Evolutionary conservation across 2,113 vertebrate species (phyloP).

Genomic region (Poeciliopsis occidentalis): DNA sequence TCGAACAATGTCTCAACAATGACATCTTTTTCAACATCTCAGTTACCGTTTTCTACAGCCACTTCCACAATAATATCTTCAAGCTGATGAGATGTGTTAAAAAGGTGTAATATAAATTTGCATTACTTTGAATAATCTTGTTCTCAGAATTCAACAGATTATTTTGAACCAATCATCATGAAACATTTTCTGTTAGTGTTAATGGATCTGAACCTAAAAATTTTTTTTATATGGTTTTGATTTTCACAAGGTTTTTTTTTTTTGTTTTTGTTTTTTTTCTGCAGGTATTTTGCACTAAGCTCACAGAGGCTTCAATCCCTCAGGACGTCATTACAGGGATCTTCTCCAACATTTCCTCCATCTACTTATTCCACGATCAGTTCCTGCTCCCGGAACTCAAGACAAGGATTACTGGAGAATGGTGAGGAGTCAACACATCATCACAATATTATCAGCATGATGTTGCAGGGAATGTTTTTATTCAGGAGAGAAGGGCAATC

Average conservation of each 20-base stretch:
- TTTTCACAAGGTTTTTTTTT: background rate
- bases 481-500: too few species aligned
- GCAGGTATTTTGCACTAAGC: slow-evolving; percentile 94
- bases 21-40: background rate
- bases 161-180: background rate
- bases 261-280: background rate
- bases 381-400: slow-evolving; percentile 96
- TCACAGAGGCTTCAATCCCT: slow-evolving; percentile 89
- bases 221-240: background rate
- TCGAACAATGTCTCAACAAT: background rate
- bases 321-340: slow-evolving; percentile 92
- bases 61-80: background rate
- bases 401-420: slow-evolving; percentile 90
- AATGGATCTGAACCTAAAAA: slow-evolving; percentile 12
- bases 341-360: slow-evolving; percentile 98
- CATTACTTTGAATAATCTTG: background rate
- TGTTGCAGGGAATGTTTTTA: too few species aligned
- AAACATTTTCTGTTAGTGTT: slow-evolving; percentile 5
- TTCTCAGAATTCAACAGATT: background rate
- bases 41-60: background rate
- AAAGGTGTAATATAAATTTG: background rate
- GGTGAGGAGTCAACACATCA: slow-evolving; percentile 79
- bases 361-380: slow-evolving; percentile 93
- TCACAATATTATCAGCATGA: too few species aligned
- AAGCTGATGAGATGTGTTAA: background rate